phyloP scores from a whole-genome alignment of 2,888 invertebrate species.

The Chorisops tibialis region DNA sequence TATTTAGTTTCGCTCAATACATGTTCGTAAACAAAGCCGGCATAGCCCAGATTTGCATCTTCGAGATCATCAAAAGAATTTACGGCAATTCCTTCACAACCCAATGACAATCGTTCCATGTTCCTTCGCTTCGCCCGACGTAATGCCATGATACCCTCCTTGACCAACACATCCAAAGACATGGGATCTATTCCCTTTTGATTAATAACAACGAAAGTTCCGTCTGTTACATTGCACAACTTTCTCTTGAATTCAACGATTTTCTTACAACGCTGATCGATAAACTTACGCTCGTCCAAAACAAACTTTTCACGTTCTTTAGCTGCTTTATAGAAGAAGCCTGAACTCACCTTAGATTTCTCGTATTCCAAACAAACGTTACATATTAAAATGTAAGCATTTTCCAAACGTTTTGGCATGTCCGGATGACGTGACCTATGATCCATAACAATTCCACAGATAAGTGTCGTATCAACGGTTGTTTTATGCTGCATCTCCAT shows the following conservation, averaged over 20 bases:
- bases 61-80: slow-evolving; percentile 92
- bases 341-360: slow-evolving; percentile 95
- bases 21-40: slow-evolving; percentile 93
- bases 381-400: slow-evolving; percentile 94
- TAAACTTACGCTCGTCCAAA: slow-evolving; percentile 91
- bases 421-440: slow-evolving; percentile 98
- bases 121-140: slow-evolving; percentile 96
- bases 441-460: slow-evolving; percentile 91
- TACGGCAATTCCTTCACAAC: slow-evolving; percentile 93
- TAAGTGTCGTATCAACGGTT: slow-evolving; percentile 73
- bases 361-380: slow-evolving; percentile 99
- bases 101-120: slow-evolving; percentile 94
- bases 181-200: slow-evolving; percentile 99
- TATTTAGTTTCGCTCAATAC: slow-evolving; percentile 97
- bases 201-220: slow-evolving; percentile 92
- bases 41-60: slow-evolving; percentile 84
- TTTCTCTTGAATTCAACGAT: slow-evolving; percentile 90
- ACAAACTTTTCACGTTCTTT: slow-evolving; percentile 94
- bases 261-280: slow-evolving; percentile 90
- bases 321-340: slow-evolving; percentile 98
- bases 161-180: slow-evolving; percentile 91
- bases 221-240: slow-evolving; percentile 84
- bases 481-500: slow-evolving; percentile 98
- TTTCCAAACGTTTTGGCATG: slow-evolving; percentile 91
- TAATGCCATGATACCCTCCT: slow-evolving; percentile 92